Percentiles rank a stretch among this genome's conserved stretches.
phyloP scores from a whole-genome alignment of 2,113 vertebrate genomes.

The Arenaria interpres region DNA sequence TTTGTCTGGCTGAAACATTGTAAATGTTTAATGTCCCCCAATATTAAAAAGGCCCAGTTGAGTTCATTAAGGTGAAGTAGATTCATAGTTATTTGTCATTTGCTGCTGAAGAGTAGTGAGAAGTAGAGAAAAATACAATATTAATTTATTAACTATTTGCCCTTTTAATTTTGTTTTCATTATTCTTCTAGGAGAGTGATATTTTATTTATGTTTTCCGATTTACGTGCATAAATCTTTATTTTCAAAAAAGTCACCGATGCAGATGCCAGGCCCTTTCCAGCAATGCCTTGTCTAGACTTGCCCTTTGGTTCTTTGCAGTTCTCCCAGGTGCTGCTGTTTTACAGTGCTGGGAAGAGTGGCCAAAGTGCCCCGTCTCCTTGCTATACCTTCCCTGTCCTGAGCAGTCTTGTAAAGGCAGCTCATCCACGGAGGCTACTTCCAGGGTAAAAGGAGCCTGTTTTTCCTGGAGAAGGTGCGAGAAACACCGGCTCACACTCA shows the following conservation, averaged over 20 bases:
- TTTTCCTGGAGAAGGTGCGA: not conserved
- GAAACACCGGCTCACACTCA: too few relatives aligned
- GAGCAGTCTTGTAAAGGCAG: too few relatives aligned
- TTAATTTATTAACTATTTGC: slow-evolving; percentile 16
- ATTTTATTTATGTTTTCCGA: slow-evolving; percentile 60
- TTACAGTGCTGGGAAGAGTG: not conserved
- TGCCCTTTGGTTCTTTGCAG: not conserved
- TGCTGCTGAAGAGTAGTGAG: not conserved
- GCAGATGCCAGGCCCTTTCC: not conserved
- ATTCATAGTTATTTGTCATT: slow-evolving; percentile 48
- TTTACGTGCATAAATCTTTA: slow-evolving; percentile 20
- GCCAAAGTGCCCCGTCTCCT: not conserved
- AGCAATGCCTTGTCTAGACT: not conserved
- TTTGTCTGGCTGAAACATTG: slow-evolving; percentile 17
- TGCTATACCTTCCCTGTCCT: not conserved
- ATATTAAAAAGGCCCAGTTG: not conserved
- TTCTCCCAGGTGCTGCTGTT: not conserved
- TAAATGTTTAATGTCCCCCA: slow-evolving; percentile 15
- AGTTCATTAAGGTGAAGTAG: slow-evolving; percentile 15
- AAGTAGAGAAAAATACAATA: slow-evolving; percentile 38
- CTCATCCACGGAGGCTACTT: not conserved
- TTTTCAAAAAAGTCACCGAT: not conserved
- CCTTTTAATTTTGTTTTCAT: slow-evolving; percentile 37
- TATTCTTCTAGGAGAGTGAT: slow-evolving; percentile 15
- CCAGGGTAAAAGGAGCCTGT: not conserved